Evolutionary conservation across 1,140 invertebrate genomes (phyloP).

Genomic region (Halictus rubicundus): DNA sequence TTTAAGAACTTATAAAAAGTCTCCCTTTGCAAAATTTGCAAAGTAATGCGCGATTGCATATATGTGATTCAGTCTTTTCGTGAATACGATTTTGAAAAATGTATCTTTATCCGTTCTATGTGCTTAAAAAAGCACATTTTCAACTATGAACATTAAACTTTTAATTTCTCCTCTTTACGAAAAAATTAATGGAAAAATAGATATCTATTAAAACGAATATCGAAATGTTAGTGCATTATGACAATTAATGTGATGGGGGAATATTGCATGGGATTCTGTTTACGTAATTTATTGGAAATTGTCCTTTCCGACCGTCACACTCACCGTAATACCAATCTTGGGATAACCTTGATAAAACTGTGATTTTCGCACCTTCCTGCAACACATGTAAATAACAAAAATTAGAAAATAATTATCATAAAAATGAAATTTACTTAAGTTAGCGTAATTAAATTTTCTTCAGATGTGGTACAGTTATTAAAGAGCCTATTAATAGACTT

Average conservation of each 20-base stretch:
- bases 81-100: constrained; percentile 44
- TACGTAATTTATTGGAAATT: constrained; percentile 92
- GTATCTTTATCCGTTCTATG: background rate
- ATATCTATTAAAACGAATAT: constrained; percentile 3
- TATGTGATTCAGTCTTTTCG: constrained; percentile 55
- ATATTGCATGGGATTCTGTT: constrained; percentile 81
- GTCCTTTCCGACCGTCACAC: constrained; percentile 84
- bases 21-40: background rate
- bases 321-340: constrained; percentile 92
- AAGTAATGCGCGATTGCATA: constrained; percentile 26
- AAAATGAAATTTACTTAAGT: no score
- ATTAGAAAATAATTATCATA: background rate
- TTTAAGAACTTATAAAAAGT: constrained; percentile 18
- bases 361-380: constrained; percentile 86
- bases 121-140: constrained; percentile 9
- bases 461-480: no score
- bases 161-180: background rate
- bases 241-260: constrained; percentile 6
- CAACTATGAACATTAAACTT: constrained; percentile 6
- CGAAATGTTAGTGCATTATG: constrained; percentile 20
- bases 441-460: no score
- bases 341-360: constrained; percentile 86
- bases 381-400: constrained; percentile 57
- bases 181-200: constrained; percentile 7
- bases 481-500: no score